A percentile compares a stretch with the other conserved stretches of the same genome.
These are phyloP conservation scores for Montipora sp. DNA, from an alignment of 64 coral and sea anemone genomes.

Conservation along the genomic window DNA sequence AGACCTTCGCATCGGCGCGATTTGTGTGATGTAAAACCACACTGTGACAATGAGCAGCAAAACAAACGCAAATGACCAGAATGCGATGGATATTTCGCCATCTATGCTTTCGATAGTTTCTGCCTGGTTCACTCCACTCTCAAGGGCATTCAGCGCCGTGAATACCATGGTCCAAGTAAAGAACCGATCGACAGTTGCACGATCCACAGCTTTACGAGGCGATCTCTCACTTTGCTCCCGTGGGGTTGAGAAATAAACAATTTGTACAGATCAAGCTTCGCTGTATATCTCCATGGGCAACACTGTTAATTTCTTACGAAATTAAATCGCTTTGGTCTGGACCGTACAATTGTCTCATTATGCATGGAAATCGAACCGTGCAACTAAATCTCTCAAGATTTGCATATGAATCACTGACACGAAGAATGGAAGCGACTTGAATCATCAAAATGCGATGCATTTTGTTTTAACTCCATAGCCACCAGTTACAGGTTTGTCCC, in stretches of 20 bases:
- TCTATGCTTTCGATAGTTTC: conserved; percentile 1
- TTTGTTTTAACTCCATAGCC: conserved; percentile 4
- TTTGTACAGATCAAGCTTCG: conserved; percentile 18
- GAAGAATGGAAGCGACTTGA: background rate
- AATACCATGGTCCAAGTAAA: background rate
- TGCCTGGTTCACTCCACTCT: background rate
- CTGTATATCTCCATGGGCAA: conserved; percentile 8
- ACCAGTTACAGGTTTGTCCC: conserved; percentile 6
- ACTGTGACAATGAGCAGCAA: conserved; percentile 62
- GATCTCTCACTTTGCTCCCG: background rate
- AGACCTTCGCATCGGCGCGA: conserved; percentile 40
- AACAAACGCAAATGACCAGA: conserved; percentile 56
- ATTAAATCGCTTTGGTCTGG: conserved; percentile 19
- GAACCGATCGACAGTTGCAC: background rate
- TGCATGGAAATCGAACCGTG: conserved; percentile 26
- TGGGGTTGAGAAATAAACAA: conserved; percentile 4
- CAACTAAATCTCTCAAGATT: conserved; percentile 17
- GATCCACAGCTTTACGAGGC: background rate
- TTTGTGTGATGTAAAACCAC: conserved; percentile 75
- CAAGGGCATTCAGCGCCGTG: background rate
- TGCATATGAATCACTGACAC: conserved; percentile 16
- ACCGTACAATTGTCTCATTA: background rate
- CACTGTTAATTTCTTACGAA: background rate
- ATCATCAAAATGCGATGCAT: conserved; percentile 28
- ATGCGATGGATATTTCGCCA: conserved; percentile 62